Percentiles rank a stretch among this genome's conserved stretches.
phyloP scores from a whole-genome alignment of 2,113 vertebrate genomes.

The Petrocephalus zakoni region DNA sequence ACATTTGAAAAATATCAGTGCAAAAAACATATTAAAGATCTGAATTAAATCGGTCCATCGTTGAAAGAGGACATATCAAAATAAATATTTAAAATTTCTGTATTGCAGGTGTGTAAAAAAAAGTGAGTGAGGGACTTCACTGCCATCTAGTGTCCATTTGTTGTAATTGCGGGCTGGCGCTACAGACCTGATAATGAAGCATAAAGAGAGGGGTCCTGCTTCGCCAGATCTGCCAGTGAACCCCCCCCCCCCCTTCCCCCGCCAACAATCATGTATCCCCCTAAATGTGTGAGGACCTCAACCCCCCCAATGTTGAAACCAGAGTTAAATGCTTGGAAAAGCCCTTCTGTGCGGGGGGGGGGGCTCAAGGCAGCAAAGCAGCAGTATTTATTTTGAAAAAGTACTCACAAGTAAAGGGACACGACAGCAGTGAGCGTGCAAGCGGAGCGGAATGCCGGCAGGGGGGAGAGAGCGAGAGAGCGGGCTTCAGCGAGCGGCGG shows the following conservation, averaged over 20 bases:
- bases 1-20: neutral
- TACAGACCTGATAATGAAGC: neutral
- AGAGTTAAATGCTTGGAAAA: too few relatives aligned
- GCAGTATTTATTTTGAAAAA: neutral
- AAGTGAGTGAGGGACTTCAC: neutral
- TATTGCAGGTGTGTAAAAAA: neutral
- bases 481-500: neutral
- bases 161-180: neutral
- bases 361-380: neutral
- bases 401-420: neutral
- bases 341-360: neutral
- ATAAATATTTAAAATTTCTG: neutral
- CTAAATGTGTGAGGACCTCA: too few relatives aligned
- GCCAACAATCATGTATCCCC: too few relatives aligned
- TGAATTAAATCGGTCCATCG: neutral
- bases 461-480: neutral
- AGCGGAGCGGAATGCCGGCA: neutral
- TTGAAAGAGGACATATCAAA: neutral
- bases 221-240: neutral
- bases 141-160: neutral
- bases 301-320: too few relatives aligned
- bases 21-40: neutral
- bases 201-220: neutral
- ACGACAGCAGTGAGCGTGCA: neutral
- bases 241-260: too few relatives aligned